These are phyloP conservation scores for Brienomyrus brachyistius DNA, from an alignment of 2,113 vertebrate species.

Conservation along the genomic window DNA sequence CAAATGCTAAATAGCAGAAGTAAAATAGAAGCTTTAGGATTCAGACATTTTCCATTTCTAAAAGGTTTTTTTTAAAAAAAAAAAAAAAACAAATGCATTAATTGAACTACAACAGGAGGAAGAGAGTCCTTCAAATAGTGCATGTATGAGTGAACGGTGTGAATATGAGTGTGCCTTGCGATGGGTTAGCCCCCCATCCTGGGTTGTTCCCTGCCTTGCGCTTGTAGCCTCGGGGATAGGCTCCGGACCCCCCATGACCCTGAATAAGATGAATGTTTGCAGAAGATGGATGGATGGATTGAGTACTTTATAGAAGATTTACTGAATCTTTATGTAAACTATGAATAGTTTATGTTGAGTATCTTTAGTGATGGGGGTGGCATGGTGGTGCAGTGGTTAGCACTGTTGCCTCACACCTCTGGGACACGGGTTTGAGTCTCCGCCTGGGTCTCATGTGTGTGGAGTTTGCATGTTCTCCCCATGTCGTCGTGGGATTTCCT, in stretches of 20 bases:
- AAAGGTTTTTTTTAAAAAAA: background rate
- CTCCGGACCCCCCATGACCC: background rate
- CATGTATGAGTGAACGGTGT: background rate
- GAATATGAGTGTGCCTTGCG: background rate
- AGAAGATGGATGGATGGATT: too few species aligned
- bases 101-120: background rate
- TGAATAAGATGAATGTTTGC: background rate
- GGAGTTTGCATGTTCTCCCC: too few species aligned
- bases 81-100: background rate
- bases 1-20: background rate
- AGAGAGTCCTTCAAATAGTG: background rate
- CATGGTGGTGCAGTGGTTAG: too few species aligned
- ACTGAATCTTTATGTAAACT: too few species aligned
- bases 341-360: too few species aligned
- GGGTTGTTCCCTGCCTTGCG: background rate
- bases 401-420: too few species aligned
- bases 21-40: background rate
- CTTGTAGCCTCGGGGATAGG: background rate
- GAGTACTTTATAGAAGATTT: too few species aligned
- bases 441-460: too few species aligned
- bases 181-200: background rate
- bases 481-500: too few species aligned
- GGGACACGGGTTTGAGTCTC: too few species aligned
- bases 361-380: too few species aligned
- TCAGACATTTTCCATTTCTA: background rate